Evolutionary conservation across 2,888 invertebrate species (phyloP), one percentile per base, ranked within the genome.

Genomic region (Odiellus spinosus): DNA sequence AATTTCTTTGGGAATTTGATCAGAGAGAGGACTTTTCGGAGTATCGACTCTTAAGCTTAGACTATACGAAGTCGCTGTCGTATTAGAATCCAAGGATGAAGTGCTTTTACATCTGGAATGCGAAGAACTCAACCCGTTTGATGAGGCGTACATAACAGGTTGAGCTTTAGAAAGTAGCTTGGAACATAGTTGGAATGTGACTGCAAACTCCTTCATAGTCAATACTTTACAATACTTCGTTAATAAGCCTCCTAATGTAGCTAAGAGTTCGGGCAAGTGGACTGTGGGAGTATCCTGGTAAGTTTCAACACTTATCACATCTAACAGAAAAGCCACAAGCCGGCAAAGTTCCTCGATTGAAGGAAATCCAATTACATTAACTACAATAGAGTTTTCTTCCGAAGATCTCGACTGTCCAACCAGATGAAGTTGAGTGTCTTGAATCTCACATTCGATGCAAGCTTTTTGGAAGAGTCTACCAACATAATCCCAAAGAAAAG

Each of bases 401-500:
- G 17, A 2, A 2, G 17, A 3, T 6, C 26, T 4, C 4, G 26
- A 26, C 5, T 6, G 26, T 6, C 26, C 26, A 26, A 8, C 8
- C 8, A 26, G 8, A 26, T 26, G 26, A 26, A 26, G 26, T 26
- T 26, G 26, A 38, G 17, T 3, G 14, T 38, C 38, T 38, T 15
- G 2, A 38, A 2, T 17, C n/a, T 3, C 18, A 3, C 18, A 26
- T 15, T 44, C 38, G 15, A 41, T 32, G 55, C 63, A 64, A 6
- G 61, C 56, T 32, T 49, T 43, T 43, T 60, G 59, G 57, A 69
- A 70, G 52, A 48, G 40, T 33, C 45, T 50, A 17, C 48, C 51
- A 20, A 50, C 42, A 44, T 80, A 85, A 53, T 77, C 76, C 87
- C 88, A 88, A 47, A 87, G 77, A 60, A 83, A 87, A 48, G 78